phyloP scores from a whole-genome alignment of 2,888 invertebrate species.

The Hecatera dysodea region DNA sequence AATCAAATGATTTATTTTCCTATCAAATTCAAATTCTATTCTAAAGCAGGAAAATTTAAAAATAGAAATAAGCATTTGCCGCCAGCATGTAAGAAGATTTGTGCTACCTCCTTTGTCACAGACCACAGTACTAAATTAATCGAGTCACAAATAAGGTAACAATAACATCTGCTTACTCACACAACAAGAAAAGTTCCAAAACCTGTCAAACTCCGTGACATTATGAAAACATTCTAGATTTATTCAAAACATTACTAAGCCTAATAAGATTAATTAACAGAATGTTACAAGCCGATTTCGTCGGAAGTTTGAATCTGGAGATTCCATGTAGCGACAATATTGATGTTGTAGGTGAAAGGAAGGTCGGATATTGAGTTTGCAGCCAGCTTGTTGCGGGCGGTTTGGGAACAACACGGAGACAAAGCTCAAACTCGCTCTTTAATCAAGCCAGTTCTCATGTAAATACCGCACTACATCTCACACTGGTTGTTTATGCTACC shows the following conservation, averaged over 20 bases:
- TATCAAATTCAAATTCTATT: too few species aligned
- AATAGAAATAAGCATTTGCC: too few species aligned
- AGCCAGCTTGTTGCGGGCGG: constrained; percentile 45
- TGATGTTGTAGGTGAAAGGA: constrained; percentile 35
- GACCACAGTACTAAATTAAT: background rate
- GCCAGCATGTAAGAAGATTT: too few species aligned
- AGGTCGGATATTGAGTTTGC: constrained; percentile 59
- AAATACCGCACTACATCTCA: constrained; percentile 59
- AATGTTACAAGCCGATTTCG: constrained; percentile 23
- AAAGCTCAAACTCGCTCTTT: constrained; percentile 61
- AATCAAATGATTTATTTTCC: too few species aligned
- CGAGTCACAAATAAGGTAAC: background rate
- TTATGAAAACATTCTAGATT: constrained; percentile 24
- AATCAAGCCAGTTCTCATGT: constrained; percentile 71
- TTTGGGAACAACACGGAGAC: constrained; percentile 58
- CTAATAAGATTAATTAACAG: constrained; percentile 36
- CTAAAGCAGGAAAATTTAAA: too few species aligned
- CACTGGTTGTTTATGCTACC: constrained; percentile 1
- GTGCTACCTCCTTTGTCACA: background rate
- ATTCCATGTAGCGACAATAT: constrained; percentile 40
- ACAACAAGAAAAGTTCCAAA: background rate
- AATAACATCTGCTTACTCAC: background rate
- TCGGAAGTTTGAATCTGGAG: constrained; percentile 42
- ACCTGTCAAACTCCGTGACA: background rate
- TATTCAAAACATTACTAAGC: constrained; percentile 10